Evolutionary conservation across 2,113 vertebrate species (phyloP), one percentile per base, ranked within the genome.

Genomic region (Eurypyga helias): DNA sequence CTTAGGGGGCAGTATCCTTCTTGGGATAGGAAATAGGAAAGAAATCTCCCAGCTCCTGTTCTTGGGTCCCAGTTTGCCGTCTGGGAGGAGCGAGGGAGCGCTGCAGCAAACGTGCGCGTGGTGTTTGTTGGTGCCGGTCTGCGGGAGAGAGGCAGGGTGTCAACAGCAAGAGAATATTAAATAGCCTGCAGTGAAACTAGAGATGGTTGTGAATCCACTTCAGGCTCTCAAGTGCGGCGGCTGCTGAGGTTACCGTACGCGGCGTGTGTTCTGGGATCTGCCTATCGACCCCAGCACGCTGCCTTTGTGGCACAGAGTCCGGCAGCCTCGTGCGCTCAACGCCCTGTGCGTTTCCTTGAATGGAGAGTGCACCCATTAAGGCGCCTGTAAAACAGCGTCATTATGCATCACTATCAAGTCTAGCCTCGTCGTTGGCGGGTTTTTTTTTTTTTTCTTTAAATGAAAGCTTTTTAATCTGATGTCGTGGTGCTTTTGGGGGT

Each of bases 21-120:
- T 43, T 52, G 26, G 41, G 41, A 41, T 41, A 41, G 41, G 41
- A 24, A 15, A 34, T 0, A 49, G 45, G 33, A 79, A 45, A 54
- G 54, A 57, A 46, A 77, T 49, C 49, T 82, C 66, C n/a, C 61
- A 10, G 38, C 24, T 76, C 43, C 43, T 28, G 7, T 36, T 49
- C 45, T 49, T 43, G 4, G 10, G 16, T 55, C 77, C 55, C 45
- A 13, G 0, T 11, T 73, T 36, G 29, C 23, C 11, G 0, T n/a
- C 45, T 49, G 0, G 0, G 33, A 41, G 46, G n/a, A 84, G 24
- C 1, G 4, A 38, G 58, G 41, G n/a, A 43, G 9, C 2, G 1
- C 7, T 2, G 4, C n/a, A 38, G n/a, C 24, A 26, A 51, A 60
- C 0, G 0, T 7, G 20, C 4, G 6, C 25, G 33, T 6, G 14